Base-by-base conservation (phyloP, 2,797 vertebrate species). In the Harpagifer antarcticus region DNA sequence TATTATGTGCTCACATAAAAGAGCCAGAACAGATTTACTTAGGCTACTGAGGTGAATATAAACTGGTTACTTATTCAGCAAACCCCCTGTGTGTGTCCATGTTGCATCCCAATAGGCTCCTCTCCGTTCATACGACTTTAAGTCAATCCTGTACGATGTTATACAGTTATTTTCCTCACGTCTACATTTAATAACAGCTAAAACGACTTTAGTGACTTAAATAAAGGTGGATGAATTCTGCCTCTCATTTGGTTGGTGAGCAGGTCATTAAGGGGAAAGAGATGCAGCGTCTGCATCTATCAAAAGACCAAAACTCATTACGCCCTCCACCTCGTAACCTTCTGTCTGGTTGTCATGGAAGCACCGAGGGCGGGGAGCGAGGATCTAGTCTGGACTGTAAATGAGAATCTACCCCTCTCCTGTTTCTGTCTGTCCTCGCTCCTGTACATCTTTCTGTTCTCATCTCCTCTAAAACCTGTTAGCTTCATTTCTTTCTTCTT, bases 321-420 rank as follows among this genome's bases (percentile, higher is more conserved):
- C 37, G 23, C 73, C 83, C 79, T 86, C 74, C 84, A 80, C 75
- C 88, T 84, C 67, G 40, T 83, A 86, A 84, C 83, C 86, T 83
- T 67, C 75, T 70, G 81, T 88, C 91, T 91, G 88, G 93, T 93
- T 94, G 92, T 92, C 88, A 94, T 94, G 91, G 92, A 91, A 93
- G 91, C 92, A 84, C 64, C 68, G 56, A 64, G 79, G 78, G 85
- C 76, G 70, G 54, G 76, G 77, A 86, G 70, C n/a, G 31, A 67
- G 56, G 74, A 68, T 76, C 56, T 69, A 82, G 82, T 60, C 40
- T 0, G 81, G 83, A 88, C 82, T 89, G 77, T 84, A 88, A 84
- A 87, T 88, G 83, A 88, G 86, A 81, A 86, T 86, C 71, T 83
- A n/a, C 45, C 60, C 72, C 65, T 88, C 69, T 68, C 9, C 9